Evolutionary conservation across 2,113 vertebrate genomes (phyloP).

Genomic region (Danio rerio): GRCz12tu NC_133179.1:16061501-16062000

Average conservation of each 20-base stretch:
- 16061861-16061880: constrained; percentile 25
- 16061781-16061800: constrained; percentile 34
- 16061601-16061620: constrained; percentile 29
- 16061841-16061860: constrained; percentile 27
- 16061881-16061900: constrained; percentile 36
- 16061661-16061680: constrained; percentile 7
- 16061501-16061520: background rate
- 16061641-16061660: constrained; percentile 27
- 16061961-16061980: constrained; percentile 54
- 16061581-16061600: constrained; percentile 27
- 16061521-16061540: background rate
- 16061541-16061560: constrained; percentile 16
- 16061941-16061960: constrained; percentile 55
- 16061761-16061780: constrained; percentile 14
- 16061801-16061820: constrained; percentile 31
- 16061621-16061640: background rate
- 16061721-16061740: constrained; percentile 9
- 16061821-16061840: constrained; percentile 41
- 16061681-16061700: constrained; percentile 21
- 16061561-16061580: constrained; percentile 4
- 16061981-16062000: constrained; percentile 28
- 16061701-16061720: background rate
- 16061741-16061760: background rate
- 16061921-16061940: constrained; percentile 46
- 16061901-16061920: constrained; percentile 45